Conservation (phyloP, 2,888 invertebrate genomes). For the Cephus spinipes region DNA sequence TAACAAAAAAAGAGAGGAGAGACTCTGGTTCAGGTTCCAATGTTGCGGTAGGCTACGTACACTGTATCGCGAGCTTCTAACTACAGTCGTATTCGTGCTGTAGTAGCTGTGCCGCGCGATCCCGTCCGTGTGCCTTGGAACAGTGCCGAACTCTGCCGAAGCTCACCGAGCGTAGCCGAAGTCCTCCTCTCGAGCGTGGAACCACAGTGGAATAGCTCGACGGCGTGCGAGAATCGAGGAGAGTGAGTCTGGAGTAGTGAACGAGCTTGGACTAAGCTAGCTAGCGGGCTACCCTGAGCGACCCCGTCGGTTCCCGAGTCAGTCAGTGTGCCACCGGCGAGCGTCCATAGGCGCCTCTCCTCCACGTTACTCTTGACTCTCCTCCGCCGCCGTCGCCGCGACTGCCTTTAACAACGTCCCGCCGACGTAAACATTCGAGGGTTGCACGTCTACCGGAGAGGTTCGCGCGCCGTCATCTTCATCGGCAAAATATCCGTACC, state of each 20-base stretch:
- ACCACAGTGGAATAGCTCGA: conserved; percentile 11
- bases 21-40: conserved; percentile 7
- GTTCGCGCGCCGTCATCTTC: conserved; percentile 12
- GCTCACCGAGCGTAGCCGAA: conserved; percentile 70
- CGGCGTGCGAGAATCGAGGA: conserved; percentile 21
- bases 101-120: conserved; percentile 47
- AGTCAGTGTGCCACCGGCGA: conserved; percentile 67
- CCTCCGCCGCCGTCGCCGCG: background rate
- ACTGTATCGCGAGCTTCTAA: conserved; percentile 4
- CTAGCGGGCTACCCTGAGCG: conserved; percentile 55
- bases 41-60: background rate
- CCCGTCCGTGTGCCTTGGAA: conserved; percentile 47
- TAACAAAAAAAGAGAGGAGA: conserved; percentile 20
- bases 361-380: background rate
- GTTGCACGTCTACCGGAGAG: conserved; percentile 38
- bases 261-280: conserved; percentile 33
- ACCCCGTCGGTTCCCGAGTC: conserved; percentile 53
- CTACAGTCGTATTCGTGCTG: conserved; percentile 54
- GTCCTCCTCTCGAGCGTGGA: conserved; percentile 70
- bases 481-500: background rate
- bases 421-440: conserved; percentile 33
- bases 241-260: conserved; percentile 18
- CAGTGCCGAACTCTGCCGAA: conserved; percentile 66
- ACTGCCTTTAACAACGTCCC: background rate
- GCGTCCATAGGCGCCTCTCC: conserved; percentile 30